phyloP scores from a whole-genome alignment of 2,113 vertebrate genomes.

The Epinephelus lanceolatus region DNA sequence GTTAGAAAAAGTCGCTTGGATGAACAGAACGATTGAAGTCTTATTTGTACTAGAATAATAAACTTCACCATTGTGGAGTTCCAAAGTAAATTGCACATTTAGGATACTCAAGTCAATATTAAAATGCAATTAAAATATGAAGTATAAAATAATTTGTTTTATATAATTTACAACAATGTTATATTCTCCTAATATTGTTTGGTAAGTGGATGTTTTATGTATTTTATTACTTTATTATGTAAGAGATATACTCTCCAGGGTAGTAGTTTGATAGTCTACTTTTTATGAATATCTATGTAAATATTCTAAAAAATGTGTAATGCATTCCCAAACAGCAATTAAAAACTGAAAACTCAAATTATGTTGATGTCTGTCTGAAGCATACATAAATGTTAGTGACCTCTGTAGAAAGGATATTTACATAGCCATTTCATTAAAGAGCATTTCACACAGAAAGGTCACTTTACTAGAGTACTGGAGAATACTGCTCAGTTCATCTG shows the following conservation, averaged over 20 bases:
- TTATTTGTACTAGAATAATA: constrained; percentile 11
- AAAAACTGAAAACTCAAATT: constrained; percentile 23
- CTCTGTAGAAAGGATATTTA: background rate
- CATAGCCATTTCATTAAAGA: too few relatives aligned
- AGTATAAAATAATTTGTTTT: constrained; percentile 29
- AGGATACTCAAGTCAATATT: constrained; percentile 29
- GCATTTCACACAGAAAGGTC: background rate
- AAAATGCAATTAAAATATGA: constrained; percentile 33
- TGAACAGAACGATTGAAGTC: background rate
- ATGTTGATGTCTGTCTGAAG: background rate
- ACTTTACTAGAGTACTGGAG: background rate
- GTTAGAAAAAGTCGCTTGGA: background rate
- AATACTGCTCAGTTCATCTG: too few relatives aligned
- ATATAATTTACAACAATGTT: constrained; percentile 16
- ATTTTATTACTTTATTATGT: constrained; percentile 22
- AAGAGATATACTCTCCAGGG: constrained; percentile 12
- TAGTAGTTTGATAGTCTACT: constrained; percentile 38
- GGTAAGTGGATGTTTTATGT: constrained; percentile 28
- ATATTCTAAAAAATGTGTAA: constrained; percentile 56
- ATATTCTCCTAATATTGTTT: constrained; percentile 36
- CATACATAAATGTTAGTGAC: background rate
- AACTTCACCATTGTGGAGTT: background rate
- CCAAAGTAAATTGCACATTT: constrained; percentile 56
- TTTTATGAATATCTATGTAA: constrained; percentile 60
- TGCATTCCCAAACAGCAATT: constrained; percentile 58